A percentile compares a stretch with the other conserved stretches of the same genome.
These are phyloP conservation scores for Temnothorax ravouxi DNA, from an alignment of 2,888 invertebrate species.

Conservation along the genomic window DNA sequence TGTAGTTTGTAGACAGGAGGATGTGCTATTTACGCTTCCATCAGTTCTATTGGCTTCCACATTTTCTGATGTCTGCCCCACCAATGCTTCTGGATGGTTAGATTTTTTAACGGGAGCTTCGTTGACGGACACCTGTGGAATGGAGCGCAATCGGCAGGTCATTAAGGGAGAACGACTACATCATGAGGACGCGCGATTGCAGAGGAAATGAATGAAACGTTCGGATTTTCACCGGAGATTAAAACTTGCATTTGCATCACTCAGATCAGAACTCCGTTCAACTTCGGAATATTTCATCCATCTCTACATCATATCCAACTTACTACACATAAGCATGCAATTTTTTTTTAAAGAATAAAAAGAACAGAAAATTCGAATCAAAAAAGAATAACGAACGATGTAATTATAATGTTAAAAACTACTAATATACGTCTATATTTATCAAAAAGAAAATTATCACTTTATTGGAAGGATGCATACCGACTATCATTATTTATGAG, in stretches of 20 bases:
- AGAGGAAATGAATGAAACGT: constrained; percentile 64
- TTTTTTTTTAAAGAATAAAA: not conserved
- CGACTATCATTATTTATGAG: not conserved
- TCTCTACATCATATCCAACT: constrained; percentile 33
- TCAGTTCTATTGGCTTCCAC: constrained; percentile 92
- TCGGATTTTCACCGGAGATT: constrained; percentile 4
- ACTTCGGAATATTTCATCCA: constrained; percentile 63
- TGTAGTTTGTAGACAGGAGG: not conserved
- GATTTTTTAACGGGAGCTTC: constrained; percentile 87
- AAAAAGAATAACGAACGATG: not conserved
- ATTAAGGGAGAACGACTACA: constrained; percentile 71
- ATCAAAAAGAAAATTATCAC: not conserved
- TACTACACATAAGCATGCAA: not conserved
- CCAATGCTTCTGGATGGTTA: constrained; percentile 90
- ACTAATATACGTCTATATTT: not conserved
- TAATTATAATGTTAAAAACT: not conserved
- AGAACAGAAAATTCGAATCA: not conserved
- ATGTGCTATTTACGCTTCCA: constrained; percentile 80
- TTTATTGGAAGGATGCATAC: not conserved
- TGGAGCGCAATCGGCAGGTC: constrained; percentile 47
- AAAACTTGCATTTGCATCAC: not conserved
- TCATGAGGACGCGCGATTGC: constrained; percentile 46
- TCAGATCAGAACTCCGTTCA: constrained; percentile 5
- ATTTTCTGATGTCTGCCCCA: constrained; percentile 95
- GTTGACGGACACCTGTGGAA: constrained; percentile 82